Conservation (phyloP, 2,797 vertebrate genomes). For the Oreochromis grahami region DNA sequence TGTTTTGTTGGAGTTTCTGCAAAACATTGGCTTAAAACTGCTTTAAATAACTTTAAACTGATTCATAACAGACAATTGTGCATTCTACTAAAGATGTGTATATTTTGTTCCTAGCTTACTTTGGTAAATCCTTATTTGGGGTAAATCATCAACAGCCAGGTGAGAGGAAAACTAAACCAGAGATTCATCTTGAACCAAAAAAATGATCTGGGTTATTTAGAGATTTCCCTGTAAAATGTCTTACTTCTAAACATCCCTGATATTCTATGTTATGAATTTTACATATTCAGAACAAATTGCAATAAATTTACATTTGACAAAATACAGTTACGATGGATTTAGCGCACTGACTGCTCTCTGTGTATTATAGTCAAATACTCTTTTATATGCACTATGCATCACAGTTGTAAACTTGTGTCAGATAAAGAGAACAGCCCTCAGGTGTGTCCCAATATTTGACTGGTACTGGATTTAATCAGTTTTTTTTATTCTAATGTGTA, state of each 20-base stretch:
- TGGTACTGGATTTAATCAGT: background rate
- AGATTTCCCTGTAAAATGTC: background rate
- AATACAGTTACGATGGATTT: background rate
- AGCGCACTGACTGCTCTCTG: background rate
- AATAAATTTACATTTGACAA: background rate
- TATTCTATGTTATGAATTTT: background rate
- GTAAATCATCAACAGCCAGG: background rate
- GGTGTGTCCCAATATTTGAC: background rate
- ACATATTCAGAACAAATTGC: background rate
- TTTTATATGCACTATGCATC: background rate
- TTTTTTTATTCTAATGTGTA: background rate
- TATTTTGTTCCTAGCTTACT: background rate
- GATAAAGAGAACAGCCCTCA: background rate
- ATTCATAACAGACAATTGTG: background rate
- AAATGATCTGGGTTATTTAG: background rate
- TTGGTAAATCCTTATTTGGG: background rate
- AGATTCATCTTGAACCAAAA: background rate
- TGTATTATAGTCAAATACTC: background rate
- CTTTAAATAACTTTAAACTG: background rate
- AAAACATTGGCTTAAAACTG: background rate
- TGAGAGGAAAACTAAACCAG: background rate
- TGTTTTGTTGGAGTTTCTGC: background rate
- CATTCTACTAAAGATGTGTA: background rate
- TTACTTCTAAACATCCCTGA: background rate
- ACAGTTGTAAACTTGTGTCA: background rate